These are phyloP conservation scores for Phrynocephalus forsythii DNA, from an alignment of 2,797 vertebrate species.

Conservation along the genomic window DNA sequence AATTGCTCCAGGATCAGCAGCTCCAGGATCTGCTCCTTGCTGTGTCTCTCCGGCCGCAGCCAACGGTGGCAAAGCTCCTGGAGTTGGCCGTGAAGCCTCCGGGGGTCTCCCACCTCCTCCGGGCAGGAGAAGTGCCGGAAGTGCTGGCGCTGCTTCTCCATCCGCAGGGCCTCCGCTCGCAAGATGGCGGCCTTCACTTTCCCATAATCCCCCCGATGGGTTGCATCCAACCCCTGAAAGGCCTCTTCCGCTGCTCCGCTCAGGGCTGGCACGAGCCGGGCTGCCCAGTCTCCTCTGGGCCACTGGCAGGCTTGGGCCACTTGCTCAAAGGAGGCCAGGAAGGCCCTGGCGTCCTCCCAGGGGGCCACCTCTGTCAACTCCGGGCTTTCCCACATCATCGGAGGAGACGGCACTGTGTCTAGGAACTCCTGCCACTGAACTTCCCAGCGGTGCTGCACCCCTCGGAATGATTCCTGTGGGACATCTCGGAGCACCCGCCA, in stretches of 20 bases:
- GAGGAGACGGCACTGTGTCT: neutral
- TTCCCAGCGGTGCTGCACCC: conserved; percentile 3
- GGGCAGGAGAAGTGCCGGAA: conserved; percentile 22
- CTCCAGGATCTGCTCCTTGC: conserved; percentile 36
- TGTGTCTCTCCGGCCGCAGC: conserved; percentile 25
- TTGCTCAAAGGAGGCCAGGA: conserved; percentile 23
- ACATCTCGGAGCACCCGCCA: neutral
- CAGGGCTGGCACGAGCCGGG: conserved; percentile 10
- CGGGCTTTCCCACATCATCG: neutral
- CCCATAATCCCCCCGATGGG: conserved; percentile 17
- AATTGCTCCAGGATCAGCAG: conserved; percentile 37
- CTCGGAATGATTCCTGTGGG: neutral
- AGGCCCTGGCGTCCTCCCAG: conserved; percentile 18
- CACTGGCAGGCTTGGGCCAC: conserved; percentile 30
- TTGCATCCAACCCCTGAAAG: neutral
- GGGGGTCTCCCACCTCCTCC: conserved; percentile 21
- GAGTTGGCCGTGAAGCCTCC: conserved; percentile 29
- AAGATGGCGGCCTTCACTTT: conserved; percentile 34
- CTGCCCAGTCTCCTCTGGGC: neutral
- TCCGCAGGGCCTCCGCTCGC: neutral
- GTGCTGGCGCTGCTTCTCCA: conserved; percentile 14
- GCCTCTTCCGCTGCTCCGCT: neutral
- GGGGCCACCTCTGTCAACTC: neutral
- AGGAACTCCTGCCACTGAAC: conserved; percentile 18
- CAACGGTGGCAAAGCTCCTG: conserved; percentile 36